Evolutionary conservation across 2,888 invertebrate species (phyloP).

Genomic region (Drosophila greeni): DNA sequence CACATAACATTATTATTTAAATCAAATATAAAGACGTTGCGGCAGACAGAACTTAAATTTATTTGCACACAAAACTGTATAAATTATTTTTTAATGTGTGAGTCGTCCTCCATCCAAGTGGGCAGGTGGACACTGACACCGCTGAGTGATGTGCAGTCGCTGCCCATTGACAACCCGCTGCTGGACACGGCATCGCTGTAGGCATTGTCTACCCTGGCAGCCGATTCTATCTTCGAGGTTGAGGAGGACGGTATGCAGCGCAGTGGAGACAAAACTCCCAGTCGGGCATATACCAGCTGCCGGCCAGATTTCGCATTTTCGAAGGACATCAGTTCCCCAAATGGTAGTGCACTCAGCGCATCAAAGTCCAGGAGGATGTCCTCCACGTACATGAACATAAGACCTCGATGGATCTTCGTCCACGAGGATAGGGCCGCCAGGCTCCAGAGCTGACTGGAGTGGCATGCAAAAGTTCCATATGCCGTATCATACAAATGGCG

Average conservation of each 20-base stretch:
- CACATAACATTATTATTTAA: neutral
- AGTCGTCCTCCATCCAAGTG: conserved; percentile 1
- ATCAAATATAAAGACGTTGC: neutral
- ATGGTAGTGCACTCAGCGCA: conserved; percentile 93
- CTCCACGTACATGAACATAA: conserved; percentile 98
- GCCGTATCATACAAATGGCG: conserved; percentile 91
- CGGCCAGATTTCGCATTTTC: conserved; percentile 77
- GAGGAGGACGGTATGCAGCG: neutral
- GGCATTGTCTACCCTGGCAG: neutral
- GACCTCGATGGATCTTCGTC: conserved; percentile 95
- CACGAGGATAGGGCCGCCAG: conserved; percentile 95
- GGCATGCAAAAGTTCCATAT: conserved; percentile 97
- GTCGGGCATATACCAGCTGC: conserved; percentile 54
- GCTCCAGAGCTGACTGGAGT: conserved; percentile 99
- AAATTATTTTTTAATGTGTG: neutral
- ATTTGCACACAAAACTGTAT: neutral
- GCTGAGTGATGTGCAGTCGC: conserved; percentile 8
- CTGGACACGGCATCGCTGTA: conserved; percentile 8
- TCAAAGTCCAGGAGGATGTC: conserved; percentile 97
- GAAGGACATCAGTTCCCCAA: conserved; percentile 91
- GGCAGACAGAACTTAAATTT: neutral
- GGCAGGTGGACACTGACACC: conserved; percentile 17
- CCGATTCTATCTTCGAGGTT: neutral
- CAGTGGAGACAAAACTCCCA: conserved; percentile 62
- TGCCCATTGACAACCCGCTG: conserved; percentile 22